Conservation (phyloP, 2,113 vertebrate genomes). For the Serinus canaria region DNA sequence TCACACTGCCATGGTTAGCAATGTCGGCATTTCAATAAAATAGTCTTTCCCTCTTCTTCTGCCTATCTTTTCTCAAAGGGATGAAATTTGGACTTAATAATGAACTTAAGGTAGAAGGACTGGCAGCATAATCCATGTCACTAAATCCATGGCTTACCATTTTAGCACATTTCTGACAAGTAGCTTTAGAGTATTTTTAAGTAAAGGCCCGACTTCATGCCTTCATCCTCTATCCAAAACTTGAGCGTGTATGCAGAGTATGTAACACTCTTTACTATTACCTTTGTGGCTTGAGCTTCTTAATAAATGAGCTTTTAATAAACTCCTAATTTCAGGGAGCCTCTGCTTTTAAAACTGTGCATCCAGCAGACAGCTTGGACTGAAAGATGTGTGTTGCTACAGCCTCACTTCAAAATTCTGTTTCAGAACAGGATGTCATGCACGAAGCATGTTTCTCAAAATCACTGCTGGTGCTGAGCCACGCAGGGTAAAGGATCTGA, state of each 20-base stretch:
- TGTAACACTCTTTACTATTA: not conserved
- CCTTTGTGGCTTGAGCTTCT: not conserved
- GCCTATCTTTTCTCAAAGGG: not conserved
- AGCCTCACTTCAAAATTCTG: not conserved
- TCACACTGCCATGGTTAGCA: not conserved
- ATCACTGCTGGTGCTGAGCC: not conserved
- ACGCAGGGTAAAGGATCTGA: rapidly evolving
- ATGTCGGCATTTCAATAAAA: slow-evolving; percentile 60
- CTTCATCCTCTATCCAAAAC: not conserved
- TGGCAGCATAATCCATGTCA: not conserved
- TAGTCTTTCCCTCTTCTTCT: not conserved
- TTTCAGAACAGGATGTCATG: not conserved
- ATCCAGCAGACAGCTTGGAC: not conserved
- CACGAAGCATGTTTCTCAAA: not conserved
- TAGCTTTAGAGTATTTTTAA: not conserved
- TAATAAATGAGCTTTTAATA: not conserved
- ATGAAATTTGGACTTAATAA: slow-evolving; percentile 66
- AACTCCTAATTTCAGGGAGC: not conserved
- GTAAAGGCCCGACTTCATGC: not conserved
- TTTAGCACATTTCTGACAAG: slow-evolving; percentile 20
- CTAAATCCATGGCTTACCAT: not conserved
- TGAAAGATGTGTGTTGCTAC: not conserved
- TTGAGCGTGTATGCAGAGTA: not conserved
- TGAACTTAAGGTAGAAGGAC: slow-evolving; percentile 45
- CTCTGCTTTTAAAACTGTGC: not conserved